phyloP scores from a whole-genome alignment of 2,113 vertebrate species.

The Manacus vitellinus region DNA sequence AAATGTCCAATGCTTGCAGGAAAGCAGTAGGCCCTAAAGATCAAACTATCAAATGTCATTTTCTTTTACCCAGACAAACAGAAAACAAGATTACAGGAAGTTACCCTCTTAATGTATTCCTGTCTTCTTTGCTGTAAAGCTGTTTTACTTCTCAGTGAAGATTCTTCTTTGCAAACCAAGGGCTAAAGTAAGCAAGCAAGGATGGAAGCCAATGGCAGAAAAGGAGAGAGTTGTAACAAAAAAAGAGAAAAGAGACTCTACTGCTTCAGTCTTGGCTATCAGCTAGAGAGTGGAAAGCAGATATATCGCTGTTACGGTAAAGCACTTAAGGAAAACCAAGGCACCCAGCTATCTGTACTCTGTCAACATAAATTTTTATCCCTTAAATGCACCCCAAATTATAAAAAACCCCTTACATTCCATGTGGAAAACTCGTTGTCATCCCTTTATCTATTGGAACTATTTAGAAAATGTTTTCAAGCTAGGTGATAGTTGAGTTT shows the following conservation, averaged over 20 bases:
- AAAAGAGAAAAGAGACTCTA: background rate
- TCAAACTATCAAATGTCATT: background rate
- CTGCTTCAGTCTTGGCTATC: background rate
- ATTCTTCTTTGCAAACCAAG: background rate
- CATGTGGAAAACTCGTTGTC: slow-evolving; percentile 38
- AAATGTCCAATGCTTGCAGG: background rate
- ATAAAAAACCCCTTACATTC: background rate
- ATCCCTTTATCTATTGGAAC: slow-evolving; percentile 1
- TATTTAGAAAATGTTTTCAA: slow-evolving; percentile 13
- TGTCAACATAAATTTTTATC: background rate
- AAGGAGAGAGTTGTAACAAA: background rate
- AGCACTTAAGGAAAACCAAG: slow-evolving; percentile 15
- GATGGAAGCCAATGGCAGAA: background rate
- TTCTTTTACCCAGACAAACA: background rate
- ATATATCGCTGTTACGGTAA: background rate
- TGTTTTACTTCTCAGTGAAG: background rate
- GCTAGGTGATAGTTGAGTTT: background rate
- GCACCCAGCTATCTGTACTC: background rate
- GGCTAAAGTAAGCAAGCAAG: background rate
- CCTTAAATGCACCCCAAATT: background rate
- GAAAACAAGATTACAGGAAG: background rate
- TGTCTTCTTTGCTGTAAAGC: background rate
- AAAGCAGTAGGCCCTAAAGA: background rate
- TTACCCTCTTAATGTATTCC: background rate
- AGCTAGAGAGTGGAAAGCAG: background rate